These are phyloP conservation scores for Pandemis heparana DNA, from an alignment of 2,888 invertebrate genomes.

Conservation along the genomic window DNA sequence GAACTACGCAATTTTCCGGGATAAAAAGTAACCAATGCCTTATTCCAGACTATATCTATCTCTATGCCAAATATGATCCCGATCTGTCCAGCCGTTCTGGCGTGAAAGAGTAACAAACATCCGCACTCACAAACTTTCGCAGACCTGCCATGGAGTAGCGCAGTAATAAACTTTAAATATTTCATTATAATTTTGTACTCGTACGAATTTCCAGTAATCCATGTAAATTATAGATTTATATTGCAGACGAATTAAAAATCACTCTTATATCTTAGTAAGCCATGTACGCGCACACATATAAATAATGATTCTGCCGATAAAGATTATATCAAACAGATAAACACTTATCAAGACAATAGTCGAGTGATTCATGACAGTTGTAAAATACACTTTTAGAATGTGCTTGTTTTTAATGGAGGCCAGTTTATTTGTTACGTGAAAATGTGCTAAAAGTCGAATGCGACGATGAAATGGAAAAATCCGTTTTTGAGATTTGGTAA, in stretches of 20 bases:
- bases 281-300: neutral
- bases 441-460: neutral
- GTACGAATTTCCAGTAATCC: neutral
- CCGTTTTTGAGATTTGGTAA: constrained; percentile 7
- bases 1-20: no score
- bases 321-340: constrained; percentile 35
- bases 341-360: constrained; percentile 4
- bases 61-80: no score
- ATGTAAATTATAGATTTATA: neutral
- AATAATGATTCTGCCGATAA: constrained; percentile 21
- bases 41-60: no score
- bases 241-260: neutral
- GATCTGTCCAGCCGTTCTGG: no score
- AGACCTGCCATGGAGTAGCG: no score
- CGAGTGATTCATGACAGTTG: constrained; percentile 18
- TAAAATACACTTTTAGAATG: neutral
- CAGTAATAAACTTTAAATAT: no score
- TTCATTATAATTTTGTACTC: no score
- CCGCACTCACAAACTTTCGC: no score
- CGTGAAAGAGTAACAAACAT: no score
- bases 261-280: neutral
- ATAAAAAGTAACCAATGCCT: no score
- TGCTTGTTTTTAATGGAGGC: neutral
- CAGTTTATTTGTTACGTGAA: neutral
- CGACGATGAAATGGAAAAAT: constrained; percentile 28